Evolutionary conservation across 2,888 invertebrate genomes (phyloP), one percentile per base, ranked within the genome.

Genomic region (Amblyjoppa proteus): DNA sequence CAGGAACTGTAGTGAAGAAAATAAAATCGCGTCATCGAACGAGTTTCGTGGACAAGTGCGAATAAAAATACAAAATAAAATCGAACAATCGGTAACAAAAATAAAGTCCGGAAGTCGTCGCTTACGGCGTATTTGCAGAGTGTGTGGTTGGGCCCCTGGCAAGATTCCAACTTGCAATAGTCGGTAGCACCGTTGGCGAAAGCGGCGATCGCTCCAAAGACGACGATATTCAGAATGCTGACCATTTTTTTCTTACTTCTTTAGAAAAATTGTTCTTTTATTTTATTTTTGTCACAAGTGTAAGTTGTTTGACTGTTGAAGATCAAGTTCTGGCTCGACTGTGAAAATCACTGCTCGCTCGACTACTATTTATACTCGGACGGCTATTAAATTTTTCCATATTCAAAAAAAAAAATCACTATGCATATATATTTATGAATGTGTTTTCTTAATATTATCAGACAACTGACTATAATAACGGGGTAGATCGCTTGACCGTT

Each of bases 111-210:
- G 11, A 51, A 51, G 13, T 13, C n/a, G n/a, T 51, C 16, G 13
- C 51, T 75, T 58, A 75, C 81, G 0, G 34, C 5, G 20, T 9
- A 76, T 70, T n/a, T 2, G 64, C 75, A 76, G 3, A 20, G n/a
- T 1, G 61, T 70, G 28, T 81, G 75, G 2, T 16, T 34, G 4
- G 0, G 31, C 16, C 28, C 45, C 0, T 0, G 0, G 9, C 83
- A 87, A 41, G 38, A 66, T 7, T 58, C 16, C 5, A 85, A 1
- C 0, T 68, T 73, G 71, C 89, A 89, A 25, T 87, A 75, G 49
- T 41, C 13, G 1, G 11, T 20, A 5, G 16, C 31, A 11, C 76
- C 82, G 7, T 28, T 31, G 25, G 45, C 45, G 13, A 82, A 45
- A 66, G 51, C 71, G 20, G 45, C 82, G 20, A 82, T 56, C 16